phyloP scores from a whole-genome alignment of 2,797 vertebrate species.

The Bucorvus abyssinicus region DNA sequence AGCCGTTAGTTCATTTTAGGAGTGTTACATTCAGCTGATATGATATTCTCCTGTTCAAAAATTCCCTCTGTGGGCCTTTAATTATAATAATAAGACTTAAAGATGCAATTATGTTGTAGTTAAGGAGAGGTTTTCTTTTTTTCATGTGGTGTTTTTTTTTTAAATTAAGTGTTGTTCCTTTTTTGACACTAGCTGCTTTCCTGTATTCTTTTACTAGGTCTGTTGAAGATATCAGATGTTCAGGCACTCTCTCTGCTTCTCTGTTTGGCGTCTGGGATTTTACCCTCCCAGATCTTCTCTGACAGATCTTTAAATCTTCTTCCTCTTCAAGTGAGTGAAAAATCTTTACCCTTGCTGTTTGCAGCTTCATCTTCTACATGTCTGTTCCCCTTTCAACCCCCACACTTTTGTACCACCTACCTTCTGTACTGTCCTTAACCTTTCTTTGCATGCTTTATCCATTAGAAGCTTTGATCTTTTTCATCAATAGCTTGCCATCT shows the following conservation, averaged over 20 bases:
- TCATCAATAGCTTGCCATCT: background rate
- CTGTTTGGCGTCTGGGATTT: background rate
- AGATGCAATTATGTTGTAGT: background rate
- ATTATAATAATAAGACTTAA: background rate
- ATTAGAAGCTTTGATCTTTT: slow-evolving; percentile 13
- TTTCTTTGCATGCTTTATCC: slow-evolving; percentile 2
- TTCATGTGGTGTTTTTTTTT: background rate
- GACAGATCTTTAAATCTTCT: slow-evolving; percentile 40
- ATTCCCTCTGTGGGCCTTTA: background rate
- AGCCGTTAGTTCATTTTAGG: background rate
- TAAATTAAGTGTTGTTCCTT: background rate
- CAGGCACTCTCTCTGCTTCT: background rate
- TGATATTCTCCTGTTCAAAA: background rate
- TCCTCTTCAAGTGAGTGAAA: slow-evolving; percentile 55
- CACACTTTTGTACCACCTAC: background rate
- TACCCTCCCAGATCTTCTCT: slow-evolving; percentile 15
- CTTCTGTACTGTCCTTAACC: background rate
- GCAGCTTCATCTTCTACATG: background rate
- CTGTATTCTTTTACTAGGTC: slow-evolving; percentile 36
- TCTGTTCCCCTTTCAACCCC: background rate
- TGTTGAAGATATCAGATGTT: background rate
- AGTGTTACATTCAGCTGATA: background rate
- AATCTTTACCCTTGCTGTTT: background rate
- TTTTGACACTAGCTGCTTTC: background rate
- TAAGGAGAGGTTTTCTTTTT: background rate